Conservation (phyloP, 2,797 vertebrate species). For the Squalus acanthias region DNA sequence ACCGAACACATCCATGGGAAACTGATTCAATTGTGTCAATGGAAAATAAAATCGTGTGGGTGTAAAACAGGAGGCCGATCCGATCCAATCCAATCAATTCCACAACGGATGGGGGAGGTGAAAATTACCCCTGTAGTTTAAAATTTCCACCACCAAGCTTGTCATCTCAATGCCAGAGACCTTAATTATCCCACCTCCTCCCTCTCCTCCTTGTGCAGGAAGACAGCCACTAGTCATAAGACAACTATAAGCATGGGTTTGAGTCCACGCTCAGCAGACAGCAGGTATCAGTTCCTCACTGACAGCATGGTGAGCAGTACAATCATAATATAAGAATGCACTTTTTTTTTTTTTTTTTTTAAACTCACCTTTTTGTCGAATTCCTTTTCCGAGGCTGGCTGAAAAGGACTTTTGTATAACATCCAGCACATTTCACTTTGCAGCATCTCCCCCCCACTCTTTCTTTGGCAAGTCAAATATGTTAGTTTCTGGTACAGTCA, state of each 20-base stretch:
- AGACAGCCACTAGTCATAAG: not conserved
- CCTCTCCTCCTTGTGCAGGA: not conserved
- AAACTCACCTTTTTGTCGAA: not conserved
- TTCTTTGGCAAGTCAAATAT: not conserved
- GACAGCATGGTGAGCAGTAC: not conserved
- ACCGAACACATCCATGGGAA: not conserved
- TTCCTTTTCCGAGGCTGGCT: not conserved
- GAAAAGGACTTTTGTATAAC: not conserved
- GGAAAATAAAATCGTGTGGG: not conserved
- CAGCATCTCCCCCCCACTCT: not conserved
- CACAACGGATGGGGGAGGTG: not conserved
- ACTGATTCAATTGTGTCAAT: not conserved
- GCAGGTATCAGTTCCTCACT: not conserved
- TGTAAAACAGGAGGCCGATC: not conserved
- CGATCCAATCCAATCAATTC: not conserved
- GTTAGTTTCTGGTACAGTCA: not conserved
- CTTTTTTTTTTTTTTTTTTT: not conserved
- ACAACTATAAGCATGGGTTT: not conserved
- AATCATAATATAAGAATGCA: not conserved
- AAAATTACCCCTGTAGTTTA: not conserved
- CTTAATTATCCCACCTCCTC: too few relatives aligned
- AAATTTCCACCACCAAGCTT: not conserved
- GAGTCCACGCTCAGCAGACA: not conserved
- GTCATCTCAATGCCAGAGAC: not conserved
- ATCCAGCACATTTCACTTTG: not conserved